These are phyloP conservation scores for Paedocypris sp. DNA, from an alignment of 2,113 vertebrate species.

Conservation along the genomic window DNA sequence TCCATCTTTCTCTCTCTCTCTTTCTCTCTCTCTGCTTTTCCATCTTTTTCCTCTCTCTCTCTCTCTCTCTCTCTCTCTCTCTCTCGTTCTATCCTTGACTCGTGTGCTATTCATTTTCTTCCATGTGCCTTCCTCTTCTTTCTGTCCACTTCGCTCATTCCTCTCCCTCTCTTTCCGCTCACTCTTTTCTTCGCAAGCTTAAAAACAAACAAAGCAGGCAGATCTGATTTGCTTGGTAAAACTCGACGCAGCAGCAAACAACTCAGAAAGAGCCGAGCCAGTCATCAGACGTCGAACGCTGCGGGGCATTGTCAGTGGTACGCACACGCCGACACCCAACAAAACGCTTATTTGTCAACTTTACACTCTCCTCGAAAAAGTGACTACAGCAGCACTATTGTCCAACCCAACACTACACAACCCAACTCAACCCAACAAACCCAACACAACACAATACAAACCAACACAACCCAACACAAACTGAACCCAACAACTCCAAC, in stretches of 20 bases:
- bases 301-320: slow-evolving; percentile 26
- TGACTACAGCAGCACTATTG: slow-evolving; percentile 54
- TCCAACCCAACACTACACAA: too few relatives aligned
- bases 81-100: too few relatives aligned
- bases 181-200: slow-evolving; percentile 24
- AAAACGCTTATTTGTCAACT: slow-evolving; percentile 64
- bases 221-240: slow-evolving; percentile 31
- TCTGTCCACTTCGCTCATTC: background rate
- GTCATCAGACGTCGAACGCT: slow-evolving; percentile 21
- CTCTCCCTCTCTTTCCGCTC: slow-evolving; percentile 24
- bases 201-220: slow-evolving; percentile 36
- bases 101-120: too few relatives aligned
- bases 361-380: slow-evolving; percentile 45
- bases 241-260: slow-evolving; percentile 27
- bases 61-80: background rate
- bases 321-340: slow-evolving; percentile 46
- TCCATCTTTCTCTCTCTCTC: too few relatives aligned
- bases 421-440: too few relatives aligned
- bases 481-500: too few relatives aligned
- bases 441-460: too few relatives aligned
- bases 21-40: too few relatives aligned
- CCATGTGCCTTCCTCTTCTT: too few relatives aligned
- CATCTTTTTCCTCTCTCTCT: background rate
- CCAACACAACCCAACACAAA: too few relatives aligned
- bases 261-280: slow-evolving; percentile 26